Base-by-base conservation (phyloP, 2,113 vertebrate species). In the Condylura cristata region DNA sequence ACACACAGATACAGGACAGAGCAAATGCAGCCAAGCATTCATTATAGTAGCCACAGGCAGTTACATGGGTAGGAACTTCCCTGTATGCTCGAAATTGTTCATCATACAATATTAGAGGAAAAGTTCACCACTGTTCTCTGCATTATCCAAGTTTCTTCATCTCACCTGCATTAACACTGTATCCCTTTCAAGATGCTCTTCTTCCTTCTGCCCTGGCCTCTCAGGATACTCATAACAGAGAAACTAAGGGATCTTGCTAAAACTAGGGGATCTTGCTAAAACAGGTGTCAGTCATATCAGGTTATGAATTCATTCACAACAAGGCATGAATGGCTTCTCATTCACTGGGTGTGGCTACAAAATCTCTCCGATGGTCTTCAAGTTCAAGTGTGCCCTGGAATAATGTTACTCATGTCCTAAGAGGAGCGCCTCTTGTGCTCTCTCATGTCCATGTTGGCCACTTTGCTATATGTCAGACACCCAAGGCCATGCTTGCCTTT, bases 401-500 rank as follows among this genome's bases (percentile, higher is more conserved):
- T 9, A 18, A 2, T 6, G 6, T 56, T n/a, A 18, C 37, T 46
- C 53, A 20, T 0, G 8, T 30, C 6, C 37, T 32, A 6, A 9
- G 12, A 26, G 16, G 78, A 7, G 30, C 10, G 22, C 8, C n/a
- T 26, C 24, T 3, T 3, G 2, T 0, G 5, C 51, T 37, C 39
- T 48, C 30, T 41, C 7, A 6, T 4, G 51, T 14, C 34, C 61
- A n/a, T 8, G 0, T 0, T 20, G 65, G 14, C 44, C 53, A 71
- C 79, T 28, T 5, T 37, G 53, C 32, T 74, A 11, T 22, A 75
- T 91, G 58, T 72, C 16, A 24, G 6, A 30, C 28, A 2, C 61
- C 66, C 32, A 86, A 41, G 24, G n/a, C 24, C n/a, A n/a, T n/a
- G n/a, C n/a, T n/a, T n/a, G n/a, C n/a, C n/a, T n/a, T n/a, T n/a